Percentiles rank a stretch among this genome's conserved stretches.
Conservation (phyloP, 2,113 vertebrate genomes). For the Takifugu bimaculatus region DNA sequence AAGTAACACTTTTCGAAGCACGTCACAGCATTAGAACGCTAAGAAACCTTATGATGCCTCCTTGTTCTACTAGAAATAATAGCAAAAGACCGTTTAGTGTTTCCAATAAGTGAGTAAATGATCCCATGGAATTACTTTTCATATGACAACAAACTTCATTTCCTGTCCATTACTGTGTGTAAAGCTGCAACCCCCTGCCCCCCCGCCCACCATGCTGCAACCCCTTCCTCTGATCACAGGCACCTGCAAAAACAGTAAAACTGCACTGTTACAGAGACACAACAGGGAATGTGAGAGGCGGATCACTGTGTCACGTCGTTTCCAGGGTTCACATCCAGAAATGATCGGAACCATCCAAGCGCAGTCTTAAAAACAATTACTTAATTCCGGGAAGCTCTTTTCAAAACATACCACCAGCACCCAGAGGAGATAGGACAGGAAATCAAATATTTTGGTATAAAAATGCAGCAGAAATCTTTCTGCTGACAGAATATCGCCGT, state of each 20-base stretch:
- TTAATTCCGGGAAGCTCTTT: not conserved
- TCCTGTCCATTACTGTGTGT: conserved; percentile 38
- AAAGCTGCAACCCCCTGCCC: conserved; percentile 36
- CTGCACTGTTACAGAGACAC: conserved; percentile 40
- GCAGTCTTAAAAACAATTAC: not conserved
- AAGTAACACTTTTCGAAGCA: conserved; percentile 8
- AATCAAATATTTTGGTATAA: not conserved
- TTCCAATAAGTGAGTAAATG: not conserved
- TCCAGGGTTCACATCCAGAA: conserved; percentile 36
- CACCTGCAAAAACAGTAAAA: conserved; percentile 69
- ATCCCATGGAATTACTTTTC: too few species aligned
- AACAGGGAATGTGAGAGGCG: conserved; percentile 48
- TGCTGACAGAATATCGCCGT: too few species aligned
- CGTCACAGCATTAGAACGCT: conserved; percentile 21
- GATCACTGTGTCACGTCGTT: conserved; percentile 47
- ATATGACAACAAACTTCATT: conserved; percentile 16
- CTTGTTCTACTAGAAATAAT: not conserved
- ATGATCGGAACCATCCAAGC: conserved; percentile 1
- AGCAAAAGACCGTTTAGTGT: too few species aligned
- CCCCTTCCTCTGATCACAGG: conserved; percentile 33
- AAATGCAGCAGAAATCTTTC: too few species aligned
- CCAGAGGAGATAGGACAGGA: conserved; percentile 5
- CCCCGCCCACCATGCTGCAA: conserved; percentile 41
- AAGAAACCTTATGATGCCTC: conserved; percentile 7
- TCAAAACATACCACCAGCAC: conserved; percentile 2